phyloP scores from a whole-genome alignment of 1,140 invertebrate genomes.

The Ladona fulva region DNA sequence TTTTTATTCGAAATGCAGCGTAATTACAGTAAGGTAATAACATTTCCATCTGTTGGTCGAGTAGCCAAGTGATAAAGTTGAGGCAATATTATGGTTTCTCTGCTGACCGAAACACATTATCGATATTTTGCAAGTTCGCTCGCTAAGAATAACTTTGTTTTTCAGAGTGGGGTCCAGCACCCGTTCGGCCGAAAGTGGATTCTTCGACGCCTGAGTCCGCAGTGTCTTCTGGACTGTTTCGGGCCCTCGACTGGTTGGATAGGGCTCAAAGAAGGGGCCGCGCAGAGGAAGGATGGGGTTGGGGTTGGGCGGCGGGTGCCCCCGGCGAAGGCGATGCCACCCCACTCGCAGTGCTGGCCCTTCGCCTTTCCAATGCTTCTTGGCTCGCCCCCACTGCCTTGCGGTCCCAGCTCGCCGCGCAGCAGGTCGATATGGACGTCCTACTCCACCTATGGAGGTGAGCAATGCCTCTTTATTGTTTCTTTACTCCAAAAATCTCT shows the following conservation, averaged over 20 bases:
- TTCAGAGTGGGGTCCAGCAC: too few relatives aligned
- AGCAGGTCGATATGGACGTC: constrained; percentile 75
- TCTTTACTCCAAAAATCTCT: background rate
- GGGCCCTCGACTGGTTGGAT: constrained; percentile 24
- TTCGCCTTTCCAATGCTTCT: constrained; percentile 26
- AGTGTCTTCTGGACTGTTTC: constrained; percentile 12
- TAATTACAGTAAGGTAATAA: too few relatives aligned
- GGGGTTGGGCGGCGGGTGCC: constrained; percentile 23
- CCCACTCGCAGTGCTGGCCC: constrained; percentile 27
- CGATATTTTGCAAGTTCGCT: too few relatives aligned
- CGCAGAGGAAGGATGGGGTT: constrained; percentile 20
- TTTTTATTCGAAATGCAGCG: too few relatives aligned
- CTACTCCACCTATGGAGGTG: constrained; percentile 68
- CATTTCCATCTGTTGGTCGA: too few relatives aligned
- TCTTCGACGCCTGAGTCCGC: background rate
- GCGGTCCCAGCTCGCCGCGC: constrained; percentile 65
- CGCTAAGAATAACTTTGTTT: too few relatives aligned
- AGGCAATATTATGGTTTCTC: too few relatives aligned
- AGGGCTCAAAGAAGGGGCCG: constrained; percentile 20
- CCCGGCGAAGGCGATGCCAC: constrained; percentile 29
- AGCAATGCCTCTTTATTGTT: constrained; percentile 22
- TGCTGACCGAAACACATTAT: too few relatives aligned
- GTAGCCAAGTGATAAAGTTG: too few relatives aligned
- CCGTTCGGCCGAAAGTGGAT: background rate
- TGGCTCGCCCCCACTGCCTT: constrained; percentile 30